Conservation (phyloP, 2,113 vertebrate species). For the Capricornis sumatraensis region DNA sequence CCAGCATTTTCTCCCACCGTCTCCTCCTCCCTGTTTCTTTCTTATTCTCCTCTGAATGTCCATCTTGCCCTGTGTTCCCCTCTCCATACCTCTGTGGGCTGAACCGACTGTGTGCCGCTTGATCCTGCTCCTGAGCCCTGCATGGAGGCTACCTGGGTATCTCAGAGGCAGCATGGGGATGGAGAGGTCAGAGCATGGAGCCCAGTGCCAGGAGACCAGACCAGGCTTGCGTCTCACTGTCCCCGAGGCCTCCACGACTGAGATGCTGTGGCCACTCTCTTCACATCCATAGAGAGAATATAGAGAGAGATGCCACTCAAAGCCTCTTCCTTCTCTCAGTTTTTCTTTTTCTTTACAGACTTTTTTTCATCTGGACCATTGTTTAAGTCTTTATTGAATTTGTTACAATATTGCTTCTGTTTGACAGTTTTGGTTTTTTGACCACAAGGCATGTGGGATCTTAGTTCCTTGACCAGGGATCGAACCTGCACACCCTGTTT, state of each 20-base stretch:
- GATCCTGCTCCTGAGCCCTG: fast-evolving
- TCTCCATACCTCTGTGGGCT: not conserved
- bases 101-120: fast-evolving
- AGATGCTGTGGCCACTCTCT: not conserved
- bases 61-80: fast-evolving
- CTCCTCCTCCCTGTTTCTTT: not conserved
- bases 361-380: not conserved
- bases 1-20: fast-evolving
- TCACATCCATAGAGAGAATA: no score
- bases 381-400: not conserved
- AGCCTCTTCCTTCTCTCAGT: not conserved
- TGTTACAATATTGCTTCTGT: not conserved
- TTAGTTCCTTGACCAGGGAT: not conserved
- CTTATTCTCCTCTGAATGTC: not conserved
- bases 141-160: not conserved
- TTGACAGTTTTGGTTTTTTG: not conserved
- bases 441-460: not conserved
- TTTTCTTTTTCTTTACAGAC: not conserved
- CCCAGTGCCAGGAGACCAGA: not conserved
- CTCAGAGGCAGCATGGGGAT: not conserved
- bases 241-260: not conserved
- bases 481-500: not conserved
- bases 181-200: not conserved
- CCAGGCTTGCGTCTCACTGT: not conserved
- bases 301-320: not conserved